Evolutionary conservation across 2,113 vertebrate species (phyloP).

Genomic region (Megalops atlanticus): DNA sequence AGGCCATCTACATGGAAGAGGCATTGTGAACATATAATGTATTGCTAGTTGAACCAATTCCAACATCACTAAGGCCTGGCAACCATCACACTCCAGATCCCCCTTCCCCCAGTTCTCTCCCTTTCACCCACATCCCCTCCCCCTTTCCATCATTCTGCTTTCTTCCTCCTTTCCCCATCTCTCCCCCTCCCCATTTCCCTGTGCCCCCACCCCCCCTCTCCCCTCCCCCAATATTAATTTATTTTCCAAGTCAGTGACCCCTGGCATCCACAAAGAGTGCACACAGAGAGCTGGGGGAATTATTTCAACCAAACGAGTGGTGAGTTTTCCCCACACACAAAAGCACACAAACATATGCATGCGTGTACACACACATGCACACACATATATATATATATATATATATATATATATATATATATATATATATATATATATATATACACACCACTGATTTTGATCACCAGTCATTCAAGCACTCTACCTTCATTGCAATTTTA

Average conservation of each 20-base stretch:
- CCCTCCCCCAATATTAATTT: conserved; percentile 4
- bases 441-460: no score
- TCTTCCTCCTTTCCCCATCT: background rate
- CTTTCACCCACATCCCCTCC: background rate
- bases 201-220: background rate
- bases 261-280: conserved; percentile 11
- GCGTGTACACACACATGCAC: background rate
- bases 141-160: background rate
- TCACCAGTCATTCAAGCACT: no score
- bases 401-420: no score
- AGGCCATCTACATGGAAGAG: background rate
- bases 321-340: background rate
- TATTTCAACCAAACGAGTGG: conserved; percentile 1
- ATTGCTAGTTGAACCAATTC: background rate
- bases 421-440: no score
- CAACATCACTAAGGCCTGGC: background rate
- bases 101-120: background rate
- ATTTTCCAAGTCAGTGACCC: conserved; percentile 25
- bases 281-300: background rate
- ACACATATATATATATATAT: no score
- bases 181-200: background rate
- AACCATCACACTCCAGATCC: background rate
- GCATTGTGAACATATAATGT: background rate
- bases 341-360: background rate
- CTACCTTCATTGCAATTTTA: no score